Base-by-base conservation (phyloP, 2,888 invertebrate genomes). In the Tetranychus piercei region DNA sequence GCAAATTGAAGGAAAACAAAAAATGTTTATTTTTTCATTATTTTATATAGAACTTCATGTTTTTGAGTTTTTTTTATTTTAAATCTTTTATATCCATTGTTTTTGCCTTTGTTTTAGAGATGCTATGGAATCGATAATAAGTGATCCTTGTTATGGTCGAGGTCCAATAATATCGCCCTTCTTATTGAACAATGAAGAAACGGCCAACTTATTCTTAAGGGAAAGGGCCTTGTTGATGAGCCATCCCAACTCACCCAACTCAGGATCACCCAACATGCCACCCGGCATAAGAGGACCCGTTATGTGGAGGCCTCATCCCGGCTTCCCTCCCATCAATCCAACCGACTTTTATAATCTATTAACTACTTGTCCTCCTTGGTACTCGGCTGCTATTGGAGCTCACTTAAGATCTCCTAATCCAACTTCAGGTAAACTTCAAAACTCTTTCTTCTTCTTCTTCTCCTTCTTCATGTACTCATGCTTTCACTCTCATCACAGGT, bases 51-150 rank as follows among this genome's bases (percentile, higher is more conserved):
- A 55, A 7, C 7, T 55, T 15, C 9, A 1, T 5, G 55, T 55
- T 55, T 15, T 15, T 3, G 1, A 55, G 9, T 5, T 55, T 15
- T 5, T 9, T 55, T 45, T 45, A 15, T 55, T 34, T 34, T 34
- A 34, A 34, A 3, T 34, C 0, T 34, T 34, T 34, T 23, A 3
- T 34, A 0, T 34, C n/a, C n/a, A 34, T 34, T 34, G 34, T 34
- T 5, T 34, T 34, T 34, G 4, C 4, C 34, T 5, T 34, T 34
- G 34, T 69, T 69, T 7, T 87, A 91, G 92, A 84, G 90, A 90
- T 81, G 89, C 89, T 66, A 89, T 90, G 88, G 90, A 90, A 83
- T 84, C 87, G 80, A 44, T 78, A 34, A 78, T 78, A 75, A 73
- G 76, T 22, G 78, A 78, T 34, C 77, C 77, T 20, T 76, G 73